Evolutionary conservation across 92 coral and sea anemone genomes (phyloP).

Genomic region (Paramuricea clavata): DNA sequence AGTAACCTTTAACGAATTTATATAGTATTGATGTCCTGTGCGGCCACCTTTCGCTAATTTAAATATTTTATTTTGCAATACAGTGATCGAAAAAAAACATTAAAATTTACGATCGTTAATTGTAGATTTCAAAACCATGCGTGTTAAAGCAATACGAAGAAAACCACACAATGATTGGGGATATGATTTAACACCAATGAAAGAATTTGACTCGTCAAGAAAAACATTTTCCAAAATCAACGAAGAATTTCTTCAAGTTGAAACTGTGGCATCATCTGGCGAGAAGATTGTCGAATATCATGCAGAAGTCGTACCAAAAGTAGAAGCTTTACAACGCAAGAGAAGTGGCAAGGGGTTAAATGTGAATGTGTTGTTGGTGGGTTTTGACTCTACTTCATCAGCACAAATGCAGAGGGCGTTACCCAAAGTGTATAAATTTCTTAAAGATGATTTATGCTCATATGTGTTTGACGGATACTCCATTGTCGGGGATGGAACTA

Average conservation of each 20-base stretch:
- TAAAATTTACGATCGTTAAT: too few species aligned
- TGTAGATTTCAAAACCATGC: conserved; percentile 45
- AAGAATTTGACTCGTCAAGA: not conserved
- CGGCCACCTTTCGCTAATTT: too few species aligned
- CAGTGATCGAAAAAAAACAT: too few species aligned
- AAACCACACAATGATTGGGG: conserved; percentile 80
- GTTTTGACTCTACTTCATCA: conserved; percentile 87
- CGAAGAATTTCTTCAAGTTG: conserved; percentile 84
- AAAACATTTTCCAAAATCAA: conserved; percentile 56
- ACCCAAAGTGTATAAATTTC: conserved; percentile 74
- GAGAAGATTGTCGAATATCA: conserved; percentile 78
- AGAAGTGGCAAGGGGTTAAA: conserved; percentile 67
- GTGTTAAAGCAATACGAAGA: conserved; percentile 56
- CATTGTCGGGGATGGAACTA: conserved; percentile 94
- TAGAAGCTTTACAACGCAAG: conserved; percentile 70
- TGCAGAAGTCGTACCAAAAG: conserved; percentile 82
- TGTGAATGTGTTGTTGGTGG: conserved; percentile 81
- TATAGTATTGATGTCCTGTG: too few species aligned
- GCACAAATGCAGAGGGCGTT: conserved; percentile 87
- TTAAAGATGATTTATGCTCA: conserved; percentile 77
- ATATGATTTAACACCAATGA: conserved; percentile 45
- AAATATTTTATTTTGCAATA: too few species aligned
- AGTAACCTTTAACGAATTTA: too few species aligned
- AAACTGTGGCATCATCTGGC: conserved; percentile 66
- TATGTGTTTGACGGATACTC: conserved; percentile 85